These are phyloP conservation scores for Anastatus disparis DNA, from an alignment of 1,140 invertebrate species.

Conservation along the genomic window DNA sequence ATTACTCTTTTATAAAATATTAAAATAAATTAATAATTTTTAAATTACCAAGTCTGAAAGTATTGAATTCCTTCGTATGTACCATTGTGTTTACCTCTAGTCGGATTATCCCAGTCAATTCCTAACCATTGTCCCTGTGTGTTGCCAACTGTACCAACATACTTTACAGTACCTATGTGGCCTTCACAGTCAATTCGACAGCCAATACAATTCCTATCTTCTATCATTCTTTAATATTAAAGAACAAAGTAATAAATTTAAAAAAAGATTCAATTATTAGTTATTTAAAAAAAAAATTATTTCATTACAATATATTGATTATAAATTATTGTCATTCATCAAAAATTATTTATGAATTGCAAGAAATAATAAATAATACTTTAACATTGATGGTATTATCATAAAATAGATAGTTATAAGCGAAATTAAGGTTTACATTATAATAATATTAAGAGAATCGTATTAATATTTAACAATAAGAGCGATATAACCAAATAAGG, in stretches of 20 bases:
- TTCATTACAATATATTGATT: not conserved
- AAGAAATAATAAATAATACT: not conserved
- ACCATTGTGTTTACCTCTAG: slow-evolving; percentile 91
- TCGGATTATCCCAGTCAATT: slow-evolving; percentile 91
- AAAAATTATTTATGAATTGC: not conserved
- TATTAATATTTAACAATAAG: too few relatives aligned
- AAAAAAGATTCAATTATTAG: too few relatives aligned
- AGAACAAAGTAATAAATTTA: slow-evolving; percentile 16
- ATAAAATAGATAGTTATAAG: too few relatives aligned
- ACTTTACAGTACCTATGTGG: slow-evolving; percentile 70
- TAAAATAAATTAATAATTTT: slow-evolving; percentile 4
- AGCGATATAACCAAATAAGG: too few relatives aligned
- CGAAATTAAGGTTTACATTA: too few relatives aligned
- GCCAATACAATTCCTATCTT: slow-evolving; percentile 64
- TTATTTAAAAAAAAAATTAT: too few relatives aligned
- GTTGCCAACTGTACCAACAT: slow-evolving; percentile 70
- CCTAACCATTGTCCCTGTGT: slow-evolving; percentile 83
- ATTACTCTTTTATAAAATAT: not conserved
- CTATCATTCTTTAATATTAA: slow-evolving; percentile 63
- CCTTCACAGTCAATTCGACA: slow-evolving; percentile 70
- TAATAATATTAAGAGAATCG: too few relatives aligned
- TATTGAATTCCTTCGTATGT: slow-evolving; percentile 82
- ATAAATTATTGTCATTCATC: not conserved
- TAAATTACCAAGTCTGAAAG: slow-evolving; percentile 78
- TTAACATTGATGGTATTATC: too few relatives aligned